Evolutionary conservation across 2,888 invertebrate genomes (phyloP).

Genomic region (Smittia aterrima): DNA sequence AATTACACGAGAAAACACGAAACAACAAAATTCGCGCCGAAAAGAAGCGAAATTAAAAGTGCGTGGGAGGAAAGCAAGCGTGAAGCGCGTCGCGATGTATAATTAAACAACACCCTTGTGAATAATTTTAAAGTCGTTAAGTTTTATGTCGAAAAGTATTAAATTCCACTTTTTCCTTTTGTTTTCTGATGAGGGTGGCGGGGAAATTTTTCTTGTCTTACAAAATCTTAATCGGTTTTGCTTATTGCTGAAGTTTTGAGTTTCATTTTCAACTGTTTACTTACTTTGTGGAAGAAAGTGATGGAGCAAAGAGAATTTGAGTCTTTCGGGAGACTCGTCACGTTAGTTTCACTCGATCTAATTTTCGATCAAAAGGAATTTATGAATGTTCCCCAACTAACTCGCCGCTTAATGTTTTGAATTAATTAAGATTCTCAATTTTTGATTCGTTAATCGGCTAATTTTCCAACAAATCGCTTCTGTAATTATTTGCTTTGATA

Average conservation of each 20-base stretch:
- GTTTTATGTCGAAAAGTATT: constrained; percentile 7
- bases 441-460: neutral
- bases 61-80: constrained; percentile 13
- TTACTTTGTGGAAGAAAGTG: too few species aligned
- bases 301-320: too few species aligned
- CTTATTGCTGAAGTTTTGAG: neutral
- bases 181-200: neutral
- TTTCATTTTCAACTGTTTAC: neutral
- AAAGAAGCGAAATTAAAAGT: neutral
- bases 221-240: neutral
- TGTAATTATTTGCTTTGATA: too few species aligned
- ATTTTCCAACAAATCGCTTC: too few species aligned
- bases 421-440: neutral
- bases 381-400: neutral
- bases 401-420: neutral
- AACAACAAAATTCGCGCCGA: constrained; percentile 2
- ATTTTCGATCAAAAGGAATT: neutral
- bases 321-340: too few species aligned
- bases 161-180: neutral
- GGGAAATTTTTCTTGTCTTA: neutral
- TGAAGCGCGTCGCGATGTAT: neutral
- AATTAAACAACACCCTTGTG: constrained; percentile 16
- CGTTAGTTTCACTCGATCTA: too few species aligned
- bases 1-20: constrained; percentile 3
- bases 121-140: constrained; percentile 23